Percentiles rank a stretch among this genome's conserved stretches.
Conservation (phyloP, 92 coral and sea anemone genomes). For the Muricea muricata region DNA sequence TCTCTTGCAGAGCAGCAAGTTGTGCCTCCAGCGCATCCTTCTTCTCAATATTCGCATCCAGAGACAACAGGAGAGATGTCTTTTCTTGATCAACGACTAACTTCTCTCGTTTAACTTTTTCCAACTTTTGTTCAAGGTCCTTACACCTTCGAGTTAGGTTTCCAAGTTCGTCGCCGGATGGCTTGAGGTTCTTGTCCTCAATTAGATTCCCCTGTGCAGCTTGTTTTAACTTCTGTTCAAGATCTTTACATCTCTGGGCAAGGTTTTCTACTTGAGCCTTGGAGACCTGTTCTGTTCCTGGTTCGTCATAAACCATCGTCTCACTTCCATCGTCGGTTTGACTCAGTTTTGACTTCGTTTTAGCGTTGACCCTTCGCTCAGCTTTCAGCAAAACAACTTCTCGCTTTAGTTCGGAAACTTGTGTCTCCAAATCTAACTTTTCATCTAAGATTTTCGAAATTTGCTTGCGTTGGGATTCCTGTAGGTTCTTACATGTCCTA, state of each 20-base stretch:
- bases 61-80: slow-evolving; percentile 81
- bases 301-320: neutral
- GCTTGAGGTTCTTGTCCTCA: no score
- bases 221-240: no score
- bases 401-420: slow-evolving; percentile 78
- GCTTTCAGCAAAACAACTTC: slow-evolving; percentile 75
- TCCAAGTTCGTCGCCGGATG: slow-evolving; percentile 24
- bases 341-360: slow-evolving; percentile 28
- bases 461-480: slow-evolving; percentile 87
- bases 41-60: slow-evolving; percentile 89
- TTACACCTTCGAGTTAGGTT: slow-evolving; percentile 49
- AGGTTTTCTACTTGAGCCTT: no score
- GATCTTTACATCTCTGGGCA: slow-evolving; percentile 60
- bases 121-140: slow-evolving; percentile 73
- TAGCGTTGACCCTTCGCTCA: slow-evolving; percentile 55
- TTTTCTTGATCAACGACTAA: slow-evolving; percentile 76
- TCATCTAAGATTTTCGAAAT: slow-evolving; percentile 88
- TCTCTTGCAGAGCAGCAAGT: slow-evolving; percentile 66
- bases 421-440: slow-evolving; percentile 88
- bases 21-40: slow-evolving; percentile 91
- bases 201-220: no score
- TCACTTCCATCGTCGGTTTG: slow-evolving; percentile 5
- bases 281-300: slow-evolving; percentile 26
- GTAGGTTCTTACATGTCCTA: slow-evolving; percentile 84
- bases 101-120: slow-evolving; percentile 80